Evolutionary conservation across 2,797 vertebrate species (phyloP).

Genomic region (Chiroxiphia lanceolata): DNA sequence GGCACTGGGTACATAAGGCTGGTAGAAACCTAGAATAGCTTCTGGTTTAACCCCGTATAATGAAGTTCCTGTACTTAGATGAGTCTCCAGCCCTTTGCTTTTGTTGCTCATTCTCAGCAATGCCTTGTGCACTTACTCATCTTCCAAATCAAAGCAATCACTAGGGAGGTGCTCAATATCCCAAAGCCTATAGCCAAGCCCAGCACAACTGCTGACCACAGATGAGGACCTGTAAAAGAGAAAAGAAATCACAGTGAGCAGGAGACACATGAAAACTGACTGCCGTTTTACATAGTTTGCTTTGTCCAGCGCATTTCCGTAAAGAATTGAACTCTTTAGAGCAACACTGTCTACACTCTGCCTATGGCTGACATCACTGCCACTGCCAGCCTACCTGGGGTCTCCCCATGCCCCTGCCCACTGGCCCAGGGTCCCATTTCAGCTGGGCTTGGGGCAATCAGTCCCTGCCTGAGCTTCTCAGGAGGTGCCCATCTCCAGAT

Average conservation of each 20-base stretch:
- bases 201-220: neutral
- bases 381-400: neutral
- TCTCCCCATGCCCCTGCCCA: neutral
- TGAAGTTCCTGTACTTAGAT: neutral
- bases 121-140: conserved; percentile 35
- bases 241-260: neutral
- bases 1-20: neutral
- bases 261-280: neutral
- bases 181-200: conserved; percentile 10
- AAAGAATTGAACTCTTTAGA: neutral
- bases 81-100: neutral
- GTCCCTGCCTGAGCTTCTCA: neutral
- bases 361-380: neutral
- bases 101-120: neutral
- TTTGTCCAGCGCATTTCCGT: neutral
- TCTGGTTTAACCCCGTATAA: neutral
- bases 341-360: neutral
- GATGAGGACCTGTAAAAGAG: neutral
- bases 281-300: neutral
- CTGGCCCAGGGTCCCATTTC: neutral
- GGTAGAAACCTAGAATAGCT: neutral
- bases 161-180: conserved; percentile 2
- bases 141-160: neutral
- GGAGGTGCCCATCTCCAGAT: neutral
- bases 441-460: too few relatives aligned